Conservation (phyloP, 2,888 invertebrate genomes). For the Hyposoter didymator region DNA sequence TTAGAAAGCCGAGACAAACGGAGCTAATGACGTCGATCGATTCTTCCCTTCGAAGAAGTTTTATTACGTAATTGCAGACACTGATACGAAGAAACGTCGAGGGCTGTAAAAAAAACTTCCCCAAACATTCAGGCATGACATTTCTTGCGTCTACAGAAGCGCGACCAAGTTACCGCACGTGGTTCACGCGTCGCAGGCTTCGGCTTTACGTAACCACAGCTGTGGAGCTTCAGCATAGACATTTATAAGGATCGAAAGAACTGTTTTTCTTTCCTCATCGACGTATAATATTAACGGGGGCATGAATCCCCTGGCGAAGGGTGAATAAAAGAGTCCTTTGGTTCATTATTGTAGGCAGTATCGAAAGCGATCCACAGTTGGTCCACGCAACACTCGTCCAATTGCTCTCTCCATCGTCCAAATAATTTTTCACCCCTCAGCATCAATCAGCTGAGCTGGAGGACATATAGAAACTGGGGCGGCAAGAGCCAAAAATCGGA, state of each 20-base stretch:
- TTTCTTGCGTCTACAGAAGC: constrained; percentile 4
- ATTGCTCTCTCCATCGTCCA: constrained; percentile 31
- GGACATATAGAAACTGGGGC: constrained; percentile 32
- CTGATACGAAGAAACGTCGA: not conserved
- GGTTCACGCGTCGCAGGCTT: constrained; percentile 21
- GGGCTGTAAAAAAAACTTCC: not conserved
- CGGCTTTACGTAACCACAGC: constrained; percentile 43
- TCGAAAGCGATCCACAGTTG: constrained; percentile 27
- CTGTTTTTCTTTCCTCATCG: constrained; percentile 45
- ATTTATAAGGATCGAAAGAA: constrained; percentile 39
- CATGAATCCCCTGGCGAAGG: constrained; percentile 42
- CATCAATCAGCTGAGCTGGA: constrained; percentile 67
- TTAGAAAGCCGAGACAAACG: not conserved
- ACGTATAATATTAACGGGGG: constrained; percentile 37
- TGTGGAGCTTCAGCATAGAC: constrained; percentile 30
- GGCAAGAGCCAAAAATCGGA: constrained; percentile 40
- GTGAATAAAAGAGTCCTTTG: constrained; percentile 29
- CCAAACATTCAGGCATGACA: not conserved
- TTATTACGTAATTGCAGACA: not conserved
- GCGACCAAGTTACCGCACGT: constrained; percentile 13
- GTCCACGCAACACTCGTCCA: not conserved
- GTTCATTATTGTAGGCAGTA: constrained; percentile 45
- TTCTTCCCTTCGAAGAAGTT: not conserved
- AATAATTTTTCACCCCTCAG: constrained; percentile 61
- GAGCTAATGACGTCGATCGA: not conserved